Evolutionary conservation across 1,140 invertebrate species (phyloP).

Genomic region (Harlomillsia oculata): DNA sequence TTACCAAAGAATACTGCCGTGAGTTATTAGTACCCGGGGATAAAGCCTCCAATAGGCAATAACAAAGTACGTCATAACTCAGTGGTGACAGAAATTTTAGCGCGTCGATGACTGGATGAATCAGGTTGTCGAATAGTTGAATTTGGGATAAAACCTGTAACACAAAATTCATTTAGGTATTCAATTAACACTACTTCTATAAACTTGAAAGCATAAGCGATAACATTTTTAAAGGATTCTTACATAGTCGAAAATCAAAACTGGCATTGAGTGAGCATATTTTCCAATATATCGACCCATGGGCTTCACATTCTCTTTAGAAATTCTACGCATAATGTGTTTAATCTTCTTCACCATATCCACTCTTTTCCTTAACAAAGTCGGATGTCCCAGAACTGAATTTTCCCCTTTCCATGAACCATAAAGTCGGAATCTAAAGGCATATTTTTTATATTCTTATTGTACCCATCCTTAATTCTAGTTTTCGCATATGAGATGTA

Average conservation of each 20-base stretch:
- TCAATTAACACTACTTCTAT: neutral
- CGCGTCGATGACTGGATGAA: conserved; percentile 89
- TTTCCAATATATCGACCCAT: conserved; percentile 92
- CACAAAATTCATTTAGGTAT: conserved; percentile 13
- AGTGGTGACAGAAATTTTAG: conserved; percentile 91
- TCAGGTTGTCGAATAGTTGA: conserved; percentile 95
- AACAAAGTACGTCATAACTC: conserved; percentile 92
- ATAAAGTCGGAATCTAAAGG: conserved; percentile 72
- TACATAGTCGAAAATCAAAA: conserved; percentile 92
- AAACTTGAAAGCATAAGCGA: neutral
- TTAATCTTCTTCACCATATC: conserved; percentile 85
- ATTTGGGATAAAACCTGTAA: conserved; percentile 72
- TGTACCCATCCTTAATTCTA: no score
- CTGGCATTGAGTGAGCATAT: conserved; percentile 89
- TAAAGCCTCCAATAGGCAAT: conserved; percentile 88
- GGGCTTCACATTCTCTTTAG: conserved; percentile 96
- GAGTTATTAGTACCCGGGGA: conserved; percentile 44
- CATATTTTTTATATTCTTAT: no score
- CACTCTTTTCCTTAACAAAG: conserved; percentile 67
- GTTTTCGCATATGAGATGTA: no score
- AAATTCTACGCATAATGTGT: conserved; percentile 93
- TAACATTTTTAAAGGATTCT: conserved; percentile 35
- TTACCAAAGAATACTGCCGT: neutral
- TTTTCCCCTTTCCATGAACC: conserved; percentile 83
- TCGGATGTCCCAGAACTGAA: conserved; percentile 67